Evolutionary conservation across 2,888 invertebrate genomes (phyloP).

Genomic region (Acanthopleura granulata): DNA sequence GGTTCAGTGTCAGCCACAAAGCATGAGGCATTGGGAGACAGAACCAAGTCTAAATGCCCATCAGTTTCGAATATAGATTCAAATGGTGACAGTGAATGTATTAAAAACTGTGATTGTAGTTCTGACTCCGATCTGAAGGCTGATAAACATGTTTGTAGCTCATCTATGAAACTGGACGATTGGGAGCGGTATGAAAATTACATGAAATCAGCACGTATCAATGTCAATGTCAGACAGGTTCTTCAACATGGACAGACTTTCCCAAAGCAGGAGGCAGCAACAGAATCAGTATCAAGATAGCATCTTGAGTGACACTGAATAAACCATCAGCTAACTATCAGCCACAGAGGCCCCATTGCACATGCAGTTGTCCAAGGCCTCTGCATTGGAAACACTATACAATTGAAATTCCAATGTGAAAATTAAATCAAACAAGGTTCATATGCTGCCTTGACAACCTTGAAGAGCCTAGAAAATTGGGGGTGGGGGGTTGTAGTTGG

Average conservation of each 20-base stretch:
- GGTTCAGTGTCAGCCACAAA: neutral
- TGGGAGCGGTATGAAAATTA: slow-evolving; percentile 72
- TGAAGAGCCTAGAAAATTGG: too few species aligned
- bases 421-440: too few species aligned
- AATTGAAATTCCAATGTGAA: too few species aligned
- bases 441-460: too few species aligned
- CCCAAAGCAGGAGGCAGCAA: slow-evolving; percentile 13
- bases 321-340: too few species aligned
- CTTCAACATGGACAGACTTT: slow-evolving; percentile 69
- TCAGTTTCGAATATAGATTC: neutral
- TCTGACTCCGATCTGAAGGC: neutral
- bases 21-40: neutral
- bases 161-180: slow-evolving; percentile 22
- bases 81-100: neutral
- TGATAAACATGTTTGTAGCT: neutral
- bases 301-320: too few species aligned
- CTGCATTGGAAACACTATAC: too few species aligned
- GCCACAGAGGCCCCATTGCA: too few species aligned
- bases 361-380: too few species aligned
- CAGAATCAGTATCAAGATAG: too few species aligned
- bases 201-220: slow-evolving; percentile 83
- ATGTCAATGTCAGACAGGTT: slow-evolving; percentile 95
- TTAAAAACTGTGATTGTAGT: neutral
- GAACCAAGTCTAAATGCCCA: neutral
- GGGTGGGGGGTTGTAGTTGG: too few species aligned